Evolutionary conservation across 2,113 vertebrate species (phyloP), one percentile per base, ranked within the genome.

Genomic region (Takifugu flavidus): DNA sequence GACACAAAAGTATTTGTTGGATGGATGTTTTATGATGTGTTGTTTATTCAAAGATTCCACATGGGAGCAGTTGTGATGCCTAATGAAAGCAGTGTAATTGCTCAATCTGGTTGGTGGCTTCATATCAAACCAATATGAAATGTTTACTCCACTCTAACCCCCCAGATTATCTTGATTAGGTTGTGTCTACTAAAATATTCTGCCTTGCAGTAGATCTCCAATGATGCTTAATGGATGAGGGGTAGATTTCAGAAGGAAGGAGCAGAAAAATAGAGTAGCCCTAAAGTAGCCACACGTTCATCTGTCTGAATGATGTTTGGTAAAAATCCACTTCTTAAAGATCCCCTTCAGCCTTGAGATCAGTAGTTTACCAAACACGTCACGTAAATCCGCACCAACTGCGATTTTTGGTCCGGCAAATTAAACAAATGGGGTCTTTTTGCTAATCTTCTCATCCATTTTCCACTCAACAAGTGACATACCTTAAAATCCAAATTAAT

Each of bases 401-500:
- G 12, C 54, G 34, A 26, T 45, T 69, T 67, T 50, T 49, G 43
- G 53, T 42, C 57, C 43, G 46, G n/a, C 31, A 70, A 60, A 77
- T 70, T 29, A 70, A 31, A 56, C 4, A 27, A 66, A 77, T 57
- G n/a, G 54, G 67, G 15, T 67, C 26, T 56, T 70, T 75, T 62
- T 59, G 44, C 63, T 68, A 71, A 73, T 71, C 62, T 63, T 55
- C 45, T 69, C 13, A 68, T 75, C 61, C 39, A 61, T 80, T 76
- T 73, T 49, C 26, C 27, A 49, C 54, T 46, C 47, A 55, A 62
- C 45, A 70, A 75, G 65, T 56, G 59, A 49, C 46, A 65, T 56
- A 67, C 56, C 47, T 74, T 45, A 62, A 74, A 76, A 72, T 69
- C 61, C 27, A 74, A 54, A 80, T 73, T 4, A 55, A 75, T 75